Evolutionary conservation across 1,140 invertebrate species (phyloP).

Genomic region (Cardiocondyla obscurior): DNA sequence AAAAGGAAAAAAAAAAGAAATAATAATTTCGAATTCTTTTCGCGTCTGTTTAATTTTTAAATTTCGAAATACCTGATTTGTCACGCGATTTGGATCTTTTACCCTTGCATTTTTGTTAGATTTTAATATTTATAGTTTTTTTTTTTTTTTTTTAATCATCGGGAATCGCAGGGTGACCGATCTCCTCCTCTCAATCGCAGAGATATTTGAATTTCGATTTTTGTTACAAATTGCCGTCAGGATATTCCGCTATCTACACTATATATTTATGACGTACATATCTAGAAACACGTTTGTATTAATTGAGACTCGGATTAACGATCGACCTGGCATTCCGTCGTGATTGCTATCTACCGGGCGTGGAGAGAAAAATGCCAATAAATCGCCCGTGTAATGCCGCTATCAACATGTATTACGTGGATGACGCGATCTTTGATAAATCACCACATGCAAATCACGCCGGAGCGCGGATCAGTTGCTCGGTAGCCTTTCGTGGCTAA

Average conservation of each 20-base stretch:
- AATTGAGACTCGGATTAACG: slow-evolving; percentile 42
- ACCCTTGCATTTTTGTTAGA: not conserved
- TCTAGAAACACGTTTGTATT: slow-evolving; percentile 35
- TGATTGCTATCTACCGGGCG: slow-evolving; percentile 61
- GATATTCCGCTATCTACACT: not conserved
- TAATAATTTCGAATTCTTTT: not conserved
- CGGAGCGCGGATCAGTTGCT: slow-evolving; percentile 54
- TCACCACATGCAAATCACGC: slow-evolving; percentile 82
- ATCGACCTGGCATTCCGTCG: slow-evolving; percentile 21
- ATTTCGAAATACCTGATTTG: not conserved
- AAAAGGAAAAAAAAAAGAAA: too few relatives aligned
- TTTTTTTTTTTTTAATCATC: not conserved
- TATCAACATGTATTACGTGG: slow-evolving; percentile 84
- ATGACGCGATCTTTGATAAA: slow-evolving; percentile 83
- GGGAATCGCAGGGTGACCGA: not conserved
- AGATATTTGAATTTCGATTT: slow-evolving; percentile 16
- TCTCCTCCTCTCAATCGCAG: not conserved
- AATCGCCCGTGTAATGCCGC: slow-evolving; percentile 82
- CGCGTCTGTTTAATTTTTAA: not conserved
- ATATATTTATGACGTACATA: not conserved
- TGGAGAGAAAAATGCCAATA: slow-evolving; percentile 73
- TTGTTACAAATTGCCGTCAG: not conserved
- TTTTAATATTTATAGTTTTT: not conserved
- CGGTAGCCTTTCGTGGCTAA: slow-evolving; percentile 46
- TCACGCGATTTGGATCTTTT: not conserved